A percentile compares a stretch with the other conserved stretches of the same genome.
phyloP scores from a whole-genome alignment of 1,140 invertebrate species.

The Drosophila murphyi region DNA sequence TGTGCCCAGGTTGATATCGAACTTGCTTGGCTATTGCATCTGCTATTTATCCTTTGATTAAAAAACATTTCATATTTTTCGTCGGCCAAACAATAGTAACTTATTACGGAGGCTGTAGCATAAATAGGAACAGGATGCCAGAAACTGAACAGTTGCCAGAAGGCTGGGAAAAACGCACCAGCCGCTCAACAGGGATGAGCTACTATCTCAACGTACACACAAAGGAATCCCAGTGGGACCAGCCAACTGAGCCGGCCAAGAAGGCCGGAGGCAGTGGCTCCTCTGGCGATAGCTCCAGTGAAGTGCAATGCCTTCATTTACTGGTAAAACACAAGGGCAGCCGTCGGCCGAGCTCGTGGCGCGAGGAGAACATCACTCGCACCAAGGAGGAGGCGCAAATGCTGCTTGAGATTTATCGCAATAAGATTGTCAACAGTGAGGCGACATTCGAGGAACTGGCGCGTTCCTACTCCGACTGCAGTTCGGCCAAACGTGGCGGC shows the following conservation, averaged over 20 bases:
- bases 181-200: slow-evolving; percentile 93
- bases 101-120: slow-evolving; percentile 1
- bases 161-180: slow-evolving; percentile 96
- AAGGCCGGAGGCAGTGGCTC: slow-evolving; percentile 42
- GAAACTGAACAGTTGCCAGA: slow-evolving; percentile 87
- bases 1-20: not conserved
- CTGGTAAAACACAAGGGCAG: slow-evolving; percentile 98
- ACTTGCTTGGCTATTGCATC: slow-evolving; percentile 26
- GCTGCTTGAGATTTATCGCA: slow-evolving; percentile 88
- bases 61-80: slow-evolving; percentile 8
- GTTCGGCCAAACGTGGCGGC: slow-evolving; percentile 96
- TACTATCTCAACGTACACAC: slow-evolving; percentile 99
- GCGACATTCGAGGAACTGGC: slow-evolving; percentile 95
- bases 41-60: slow-evolving; percentile 14
- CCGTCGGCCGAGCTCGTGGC: slow-evolving; percentile 97
- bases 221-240: slow-evolving; percentile 99
- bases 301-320: slow-evolving; percentile 96
- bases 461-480: slow-evolving; percentile 96
- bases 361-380: slow-evolving; percentile 96
- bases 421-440: slow-evolving; percentile 90
- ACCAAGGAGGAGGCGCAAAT: slow-evolving; percentile 97
- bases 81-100: slow-evolving; percentile 3
- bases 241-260: slow-evolving; percentile 94
- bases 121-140: slow-evolving; percentile 44
- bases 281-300: slow-evolving; percentile 84